Base-by-base conservation (phyloP, 2,797 vertebrate species). In the Brachymystax lenok region DNA sequence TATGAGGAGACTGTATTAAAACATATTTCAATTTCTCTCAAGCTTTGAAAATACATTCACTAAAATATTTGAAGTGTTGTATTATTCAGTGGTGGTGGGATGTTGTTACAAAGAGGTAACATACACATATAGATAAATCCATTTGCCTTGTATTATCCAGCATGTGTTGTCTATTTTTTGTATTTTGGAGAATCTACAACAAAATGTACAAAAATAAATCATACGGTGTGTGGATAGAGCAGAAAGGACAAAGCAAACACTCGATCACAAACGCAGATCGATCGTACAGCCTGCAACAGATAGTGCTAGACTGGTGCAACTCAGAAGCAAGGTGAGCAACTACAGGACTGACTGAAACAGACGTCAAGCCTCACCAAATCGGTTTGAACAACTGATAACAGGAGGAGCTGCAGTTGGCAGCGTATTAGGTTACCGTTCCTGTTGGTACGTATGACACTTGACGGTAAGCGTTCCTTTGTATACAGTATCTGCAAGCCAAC, bases 321-420 rank as follows among this genome's bases (percentile, higher is more conserved):
- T 46, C 51, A 83, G 70, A 76, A 50, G 77, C 71, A 35, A 61
- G 24, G 73, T 46, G 74, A 67, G 21, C 35, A 30, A 46, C 28
- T 51, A 24, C 40, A 40, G 68, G 19, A 51, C 30, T 2, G 59
- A 30, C 40, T 68, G 21, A 51, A 24, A 2, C 46, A 50, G 35
- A 33, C 73, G 33, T 79, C 46, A 30, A 72, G 2, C 51, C 28
- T 66, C 21, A 67, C 69, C 28, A 67, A 67, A 76, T 17, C 73
- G 72, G 74, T 80, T 77, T 83, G 28, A 79, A 80, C 81, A 87
- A 84, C 77, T 74, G 76, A 52, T 77, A 77, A 77, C 76, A 71
- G 40, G 40, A 2, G 0, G 59, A 52, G 16, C 82, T 79, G 74
- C 67, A 75, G 75, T 69, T 77, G 71, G 61, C 72, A 74, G 61